Evolutionary conservation across 2,113 vertebrate genomes (phyloP).

Genomic region (Rhinopithecus roxellana): DNA sequence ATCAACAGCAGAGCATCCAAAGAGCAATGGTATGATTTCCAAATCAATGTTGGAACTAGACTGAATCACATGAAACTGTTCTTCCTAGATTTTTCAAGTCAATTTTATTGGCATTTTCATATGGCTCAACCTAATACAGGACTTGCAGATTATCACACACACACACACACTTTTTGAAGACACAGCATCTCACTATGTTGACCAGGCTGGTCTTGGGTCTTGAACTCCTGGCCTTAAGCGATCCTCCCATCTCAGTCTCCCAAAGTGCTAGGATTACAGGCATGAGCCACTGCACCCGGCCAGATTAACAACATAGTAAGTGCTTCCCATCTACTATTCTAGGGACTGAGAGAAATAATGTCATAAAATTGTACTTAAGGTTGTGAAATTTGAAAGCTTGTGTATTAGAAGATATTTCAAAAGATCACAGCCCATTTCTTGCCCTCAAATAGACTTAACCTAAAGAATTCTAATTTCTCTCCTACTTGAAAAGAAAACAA

Average conservation of each 20-base stretch:
- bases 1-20: not conserved
- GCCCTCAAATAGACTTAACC: not conserved
- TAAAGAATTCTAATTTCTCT: conserved; percentile 46
- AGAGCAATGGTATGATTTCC: conserved; percentile 11
- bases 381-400: conserved; percentile 38
- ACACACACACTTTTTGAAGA: no score
- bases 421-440: conserved; percentile 28
- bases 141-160: not conserved
- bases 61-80: conserved; percentile 16
- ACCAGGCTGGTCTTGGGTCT: no score
- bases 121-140: not conserved
- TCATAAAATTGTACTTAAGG: not conserved
- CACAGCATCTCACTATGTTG: no score
- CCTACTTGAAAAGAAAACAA: conserved; percentile 7
- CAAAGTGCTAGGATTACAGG: no score
- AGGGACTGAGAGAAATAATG: conserved; percentile 31
- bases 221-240: no score
- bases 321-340: not conserved
- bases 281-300: no score
- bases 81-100: conserved; percentile 15
- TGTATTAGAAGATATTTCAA: not conserved
- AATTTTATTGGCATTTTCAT: conserved; percentile 7
- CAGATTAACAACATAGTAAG: not conserved
- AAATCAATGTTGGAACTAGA: conserved; percentile 51
- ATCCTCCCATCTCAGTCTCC: no score